Evolutionary conservation across 2,888 invertebrate genomes (phyloP).

Genomic region (Tetheella fluctuosa): DNA sequence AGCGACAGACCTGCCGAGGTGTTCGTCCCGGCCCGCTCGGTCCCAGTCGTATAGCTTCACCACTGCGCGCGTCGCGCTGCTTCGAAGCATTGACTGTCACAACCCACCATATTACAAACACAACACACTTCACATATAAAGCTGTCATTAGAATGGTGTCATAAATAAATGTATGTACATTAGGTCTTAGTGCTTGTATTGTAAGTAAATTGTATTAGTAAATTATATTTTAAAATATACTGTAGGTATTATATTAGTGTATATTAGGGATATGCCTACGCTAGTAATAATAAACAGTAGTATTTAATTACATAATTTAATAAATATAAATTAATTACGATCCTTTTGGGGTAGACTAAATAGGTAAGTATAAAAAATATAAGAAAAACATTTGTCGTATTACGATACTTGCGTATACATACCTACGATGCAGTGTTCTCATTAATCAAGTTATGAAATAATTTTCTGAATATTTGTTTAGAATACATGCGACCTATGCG

Average conservation of each 20-base stretch:
- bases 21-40: constrained; percentile 95
- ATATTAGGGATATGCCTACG: not conserved
- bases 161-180: constrained; percentile 7
- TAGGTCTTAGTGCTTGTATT: not conserved
- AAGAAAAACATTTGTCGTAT: too few relatives aligned
- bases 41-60: constrained; percentile 96
- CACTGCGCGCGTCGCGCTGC: constrained; percentile 58
- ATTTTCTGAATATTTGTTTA: too few relatives aligned
- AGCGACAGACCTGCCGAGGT: constrained; percentile 92
- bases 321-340: not conserved
- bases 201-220: not conserved
- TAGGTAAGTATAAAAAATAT: too few relatives aligned
- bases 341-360: too few relatives aligned
- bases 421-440: too few relatives aligned
- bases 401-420: too few relatives aligned
- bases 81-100: constrained; percentile 75
- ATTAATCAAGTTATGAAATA: too few relatives aligned
- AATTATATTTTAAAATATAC: too few relatives aligned
- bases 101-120: constrained; percentile 67
- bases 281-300: not conserved
- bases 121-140: constrained; percentile 36
- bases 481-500: too few relatives aligned
- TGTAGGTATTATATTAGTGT: not conserved
- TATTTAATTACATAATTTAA: not conserved
- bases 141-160: constrained; percentile 18